Base-by-base conservation (phyloP, 2,113 vertebrate genomes). In the Ictalurus punctatus region DNA sequence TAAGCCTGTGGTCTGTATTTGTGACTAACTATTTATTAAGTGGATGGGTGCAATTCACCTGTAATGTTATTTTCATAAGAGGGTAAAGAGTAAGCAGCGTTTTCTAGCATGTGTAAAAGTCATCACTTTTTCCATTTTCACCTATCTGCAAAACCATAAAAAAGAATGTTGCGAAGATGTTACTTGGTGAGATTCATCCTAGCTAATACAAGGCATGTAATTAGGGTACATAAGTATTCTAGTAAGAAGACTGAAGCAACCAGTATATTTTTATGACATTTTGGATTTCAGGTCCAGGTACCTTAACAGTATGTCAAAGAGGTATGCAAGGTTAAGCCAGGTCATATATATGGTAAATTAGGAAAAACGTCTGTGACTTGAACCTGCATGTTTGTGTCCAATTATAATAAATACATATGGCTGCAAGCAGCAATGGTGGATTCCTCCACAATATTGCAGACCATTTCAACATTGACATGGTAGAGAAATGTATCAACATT, bases 1-100 rank as follows among this genome's bases (percentile, higher is more conserved):
- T 93, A 87, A 90, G 91, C 37, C 61, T 83, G 23, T 5, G 30
- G 83, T 90, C 54, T 91, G 44, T 69, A 58, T 90, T 90, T 86
- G 91, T 91, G 90, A 95, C 92, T 93, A 92, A 93, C 92, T 93
- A 94, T 92, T 93, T 92, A 94, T 94, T 92, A 89, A 93, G 93
- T 91, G 92, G 93, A 93, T 94, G 91, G 91, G 90, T 84, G 92
- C 92, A 94, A 92, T 94, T 94, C 91, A 89, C 92, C 90, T 89
- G 85, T 91, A 91, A 94, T 91, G 89, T 90, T 91, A 93, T 93
- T 93, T 93, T 92, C 89, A 92, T 93, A 86, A 84, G 90, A 86
- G 81, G 89, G 89, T 34, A 76, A 13, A 86, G 93, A 92, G 92
- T 83, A 78, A 82, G 83, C 91, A 89, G 30, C 12, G n/a, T 61